phyloP scores from a whole-genome alignment of 2,888 invertebrate species.

The Phyllotreta cruciferae region DNA sequence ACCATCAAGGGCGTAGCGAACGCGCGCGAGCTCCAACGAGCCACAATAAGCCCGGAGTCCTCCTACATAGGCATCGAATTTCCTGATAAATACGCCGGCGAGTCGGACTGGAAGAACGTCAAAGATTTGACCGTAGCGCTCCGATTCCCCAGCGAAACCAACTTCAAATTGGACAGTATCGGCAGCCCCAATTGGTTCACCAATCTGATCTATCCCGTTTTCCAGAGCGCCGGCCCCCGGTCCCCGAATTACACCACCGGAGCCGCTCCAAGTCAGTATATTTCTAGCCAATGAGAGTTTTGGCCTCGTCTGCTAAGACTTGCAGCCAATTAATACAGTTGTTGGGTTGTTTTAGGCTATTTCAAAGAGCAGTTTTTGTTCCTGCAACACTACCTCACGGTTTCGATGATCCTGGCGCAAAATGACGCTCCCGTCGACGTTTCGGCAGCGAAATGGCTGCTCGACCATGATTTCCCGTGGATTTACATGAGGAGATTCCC shows the following conservation, averaged over 20 bases:
- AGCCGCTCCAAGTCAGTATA: conserved; percentile 67
- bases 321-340: no score
- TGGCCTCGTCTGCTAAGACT: conserved; percentile 28
- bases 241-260: conserved; percentile 61
- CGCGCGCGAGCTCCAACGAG: conserved; percentile 39
- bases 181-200: conserved; percentile 69
- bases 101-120: conserved; percentile 56
- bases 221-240: conserved; percentile 73
- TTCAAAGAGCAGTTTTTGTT: conserved; percentile 71
- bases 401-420: conserved; percentile 44
- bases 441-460: conserved; percentile 6
- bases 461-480: conserved; percentile 31
- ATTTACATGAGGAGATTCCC: conserved; percentile 72
- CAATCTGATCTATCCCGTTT: conserved; percentile 69
- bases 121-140: conserved; percentile 40
- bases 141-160: conserved; percentile 67
- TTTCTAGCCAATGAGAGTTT: not conserved
- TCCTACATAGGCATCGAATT: conserved; percentile 68
- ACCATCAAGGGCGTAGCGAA: conserved; percentile 36
- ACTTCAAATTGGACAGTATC: conserved; percentile 50
- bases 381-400: conserved; percentile 64
- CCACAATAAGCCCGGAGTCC: conserved; percentile 36
- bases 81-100: conserved; percentile 61
- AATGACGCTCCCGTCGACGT: conserved; percentile 10
- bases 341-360: conserved; percentile 65